These are phyloP conservation scores for Euschistus heros DNA, from an alignment of 1,140 invertebrate species.

Conservation along the genomic window DNA sequence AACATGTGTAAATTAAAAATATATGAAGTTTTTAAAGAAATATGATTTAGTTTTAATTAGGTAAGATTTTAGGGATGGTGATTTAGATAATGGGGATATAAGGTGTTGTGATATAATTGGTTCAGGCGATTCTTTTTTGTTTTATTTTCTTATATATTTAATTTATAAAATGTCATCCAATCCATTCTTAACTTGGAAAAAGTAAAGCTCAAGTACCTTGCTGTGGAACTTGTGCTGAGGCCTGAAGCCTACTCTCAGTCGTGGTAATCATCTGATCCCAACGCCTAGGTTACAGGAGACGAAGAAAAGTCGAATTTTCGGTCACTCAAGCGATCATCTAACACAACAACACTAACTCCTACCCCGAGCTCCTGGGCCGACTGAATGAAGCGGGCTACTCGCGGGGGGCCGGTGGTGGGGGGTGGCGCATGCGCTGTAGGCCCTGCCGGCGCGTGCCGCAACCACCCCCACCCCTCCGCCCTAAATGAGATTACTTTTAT, in stretches of 20 bases:
- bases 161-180: too few relatives aligned
- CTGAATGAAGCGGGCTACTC: background rate
- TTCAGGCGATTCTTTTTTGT: too few relatives aligned
- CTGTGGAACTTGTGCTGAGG: background rate
- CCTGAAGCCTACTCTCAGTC: background rate
- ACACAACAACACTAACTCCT: too few relatives aligned
- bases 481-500: constrained; percentile 26
- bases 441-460: constrained; percentile 22
- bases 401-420: background rate
- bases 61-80: too few relatives aligned
- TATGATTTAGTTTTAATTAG: too few relatives aligned
- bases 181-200: too few relatives aligned
- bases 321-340: background rate
- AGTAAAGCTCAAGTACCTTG: background rate
- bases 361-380: background rate
- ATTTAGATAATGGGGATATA: too few relatives aligned
- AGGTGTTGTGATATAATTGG: too few relatives aligned
- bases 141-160: too few relatives aligned
- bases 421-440: constrained; percentile 3
- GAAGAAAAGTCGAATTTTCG: background rate
- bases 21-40: too few relatives aligned
- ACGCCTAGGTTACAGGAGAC: background rate
- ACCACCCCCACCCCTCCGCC: constrained; percentile 10
- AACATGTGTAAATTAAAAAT: too few relatives aligned
- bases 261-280: background rate